Evolutionary conservation across 2,888 invertebrate species (phyloP).

Genomic region (Caenorhabditis angaria): DNA sequence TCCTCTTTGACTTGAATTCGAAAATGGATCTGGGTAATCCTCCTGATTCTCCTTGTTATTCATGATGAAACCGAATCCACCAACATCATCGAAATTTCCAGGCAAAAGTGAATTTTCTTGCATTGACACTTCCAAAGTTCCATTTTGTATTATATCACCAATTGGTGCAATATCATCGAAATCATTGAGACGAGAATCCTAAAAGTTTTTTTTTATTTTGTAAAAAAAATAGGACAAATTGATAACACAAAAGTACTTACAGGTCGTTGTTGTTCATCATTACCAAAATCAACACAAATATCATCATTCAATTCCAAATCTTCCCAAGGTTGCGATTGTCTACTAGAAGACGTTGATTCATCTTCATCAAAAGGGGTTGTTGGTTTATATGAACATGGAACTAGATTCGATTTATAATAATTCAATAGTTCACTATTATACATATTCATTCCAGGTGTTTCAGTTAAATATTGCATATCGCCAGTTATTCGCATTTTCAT

Average conservation of each 20-base stretch:
- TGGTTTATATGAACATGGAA: slow-evolving; percentile 1
- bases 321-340: slow-evolving; percentile 24
- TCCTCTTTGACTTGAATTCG: slow-evolving; percentile 6
- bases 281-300: not conserved
- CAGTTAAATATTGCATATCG: slow-evolving; percentile 18
- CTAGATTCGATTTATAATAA: not conserved
- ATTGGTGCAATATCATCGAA: slow-evolving; percentile 13
- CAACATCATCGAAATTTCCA: not conserved
- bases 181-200: not conserved
- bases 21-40: slow-evolving; percentile 28
- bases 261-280: slow-evolving; percentile 4
- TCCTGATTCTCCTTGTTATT: slow-evolving; percentile 36
- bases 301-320: slow-evolving; percentile 31
- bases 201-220: not conserved
- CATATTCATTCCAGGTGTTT: slow-evolving; percentile 9
- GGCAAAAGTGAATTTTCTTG: not conserved
- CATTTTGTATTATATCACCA: slow-evolving; percentile 1
- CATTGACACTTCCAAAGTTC: not conserved
- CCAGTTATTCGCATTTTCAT: slow-evolving; percentile 20
- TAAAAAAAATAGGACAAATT: not conserved
- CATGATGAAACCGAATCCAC: not conserved
- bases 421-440: slow-evolving; percentile 3
- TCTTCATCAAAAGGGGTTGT: not conserved
- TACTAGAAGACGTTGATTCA: not conserved
- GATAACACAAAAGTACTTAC: not conserved